phyloP scores from a whole-genome alignment of 2,797 vertebrate species.

The Trachops cirrhosus region DNA sequence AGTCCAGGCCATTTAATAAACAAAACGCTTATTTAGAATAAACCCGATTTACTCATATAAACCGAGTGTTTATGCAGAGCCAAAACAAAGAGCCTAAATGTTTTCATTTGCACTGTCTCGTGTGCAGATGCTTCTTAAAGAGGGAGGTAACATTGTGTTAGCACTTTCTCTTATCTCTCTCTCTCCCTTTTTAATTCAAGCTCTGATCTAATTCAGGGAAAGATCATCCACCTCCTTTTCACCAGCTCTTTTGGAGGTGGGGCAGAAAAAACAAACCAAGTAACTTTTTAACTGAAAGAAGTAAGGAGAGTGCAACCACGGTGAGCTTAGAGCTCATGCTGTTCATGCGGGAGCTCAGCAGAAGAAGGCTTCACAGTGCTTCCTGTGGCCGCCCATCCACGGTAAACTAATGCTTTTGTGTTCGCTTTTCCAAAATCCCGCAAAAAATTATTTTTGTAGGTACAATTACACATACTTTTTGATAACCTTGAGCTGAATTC shows the following conservation, averaged over 20 bases:
- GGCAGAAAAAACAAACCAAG: not conserved
- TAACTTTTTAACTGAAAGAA: not conserved
- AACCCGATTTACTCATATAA: not conserved
- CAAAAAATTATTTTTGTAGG: not conserved
- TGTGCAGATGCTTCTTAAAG: not conserved
- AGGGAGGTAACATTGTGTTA: not conserved
- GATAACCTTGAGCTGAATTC: conserved; percentile 3
- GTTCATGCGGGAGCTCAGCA: not conserved
- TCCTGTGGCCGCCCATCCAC: not conserved
- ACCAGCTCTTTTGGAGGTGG: not conserved
- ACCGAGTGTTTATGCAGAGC: not conserved
- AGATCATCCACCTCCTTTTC: not conserved
- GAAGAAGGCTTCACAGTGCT: not conserved
- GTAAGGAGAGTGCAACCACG: not conserved
- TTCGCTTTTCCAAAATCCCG: not conserved
- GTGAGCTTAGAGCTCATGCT: not conserved
- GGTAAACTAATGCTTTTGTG: not conserved
- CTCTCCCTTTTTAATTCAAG: not conserved
- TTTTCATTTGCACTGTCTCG: not conserved
- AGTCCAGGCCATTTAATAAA: not conserved
- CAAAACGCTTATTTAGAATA: not conserved
- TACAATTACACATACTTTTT: not conserved
- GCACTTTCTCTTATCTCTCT: not conserved
- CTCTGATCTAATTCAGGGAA: not conserved
- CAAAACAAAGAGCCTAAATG: not conserved